Conservation (phyloP, 2,113 vertebrate genomes). For the Gopherus evgoodei region DNA sequence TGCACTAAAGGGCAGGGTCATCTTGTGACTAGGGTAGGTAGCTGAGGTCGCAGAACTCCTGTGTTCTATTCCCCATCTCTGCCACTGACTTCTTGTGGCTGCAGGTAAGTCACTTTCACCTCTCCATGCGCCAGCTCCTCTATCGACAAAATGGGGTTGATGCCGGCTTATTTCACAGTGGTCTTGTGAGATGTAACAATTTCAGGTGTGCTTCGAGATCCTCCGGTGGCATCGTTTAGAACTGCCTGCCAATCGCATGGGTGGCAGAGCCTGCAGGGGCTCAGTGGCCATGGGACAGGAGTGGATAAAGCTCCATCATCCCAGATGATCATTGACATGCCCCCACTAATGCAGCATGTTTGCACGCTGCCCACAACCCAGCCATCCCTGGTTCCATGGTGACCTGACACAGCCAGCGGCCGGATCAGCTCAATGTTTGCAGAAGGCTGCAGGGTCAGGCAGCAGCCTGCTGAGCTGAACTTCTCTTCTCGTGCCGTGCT, state of each 20-base stretch:
- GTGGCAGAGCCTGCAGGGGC: neutral
- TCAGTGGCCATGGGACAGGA: neutral
- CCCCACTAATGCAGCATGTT: neutral
- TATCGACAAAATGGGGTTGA: neutral
- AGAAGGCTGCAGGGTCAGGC: neutral
- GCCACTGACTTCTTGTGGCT: too few relatives aligned
- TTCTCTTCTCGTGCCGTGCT: neutral
- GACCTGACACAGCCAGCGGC: neutral
- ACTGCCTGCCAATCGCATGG: neutral
- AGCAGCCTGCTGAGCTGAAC: neutral
- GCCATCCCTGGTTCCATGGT: accelerated
- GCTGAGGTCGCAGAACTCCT: neutral
- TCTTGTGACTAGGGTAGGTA: neutral
- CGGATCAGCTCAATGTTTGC: neutral
- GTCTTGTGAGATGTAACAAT: neutral
- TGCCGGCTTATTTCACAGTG: neutral
- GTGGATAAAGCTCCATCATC: neutral
- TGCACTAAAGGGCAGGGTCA: neutral
- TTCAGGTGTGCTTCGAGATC: neutral
- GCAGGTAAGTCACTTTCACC: neutral
- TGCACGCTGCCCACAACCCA: too few relatives aligned
- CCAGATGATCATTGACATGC: neutral
- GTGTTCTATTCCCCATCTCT: neutral
- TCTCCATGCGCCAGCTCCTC: too few relatives aligned
- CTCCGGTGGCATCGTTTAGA: neutral